Evolutionary conservation across 2,888 invertebrate species (phyloP).

Genomic region (Amblyjoppa proteus): DNA sequence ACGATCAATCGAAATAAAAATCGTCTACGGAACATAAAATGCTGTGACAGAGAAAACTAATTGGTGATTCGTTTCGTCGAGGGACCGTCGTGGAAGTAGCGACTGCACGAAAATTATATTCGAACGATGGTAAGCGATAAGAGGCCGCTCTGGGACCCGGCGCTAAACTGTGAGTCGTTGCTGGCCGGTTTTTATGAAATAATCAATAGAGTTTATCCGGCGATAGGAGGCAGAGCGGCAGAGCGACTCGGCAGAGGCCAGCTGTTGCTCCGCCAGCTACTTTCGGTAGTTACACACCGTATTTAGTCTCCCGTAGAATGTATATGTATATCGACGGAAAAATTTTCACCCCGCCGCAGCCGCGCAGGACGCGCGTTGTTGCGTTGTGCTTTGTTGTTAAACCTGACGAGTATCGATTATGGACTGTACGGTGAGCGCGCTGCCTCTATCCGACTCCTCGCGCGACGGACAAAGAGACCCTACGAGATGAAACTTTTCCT

Average conservation of each 20-base stretch:
- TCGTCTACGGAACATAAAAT: background rate
- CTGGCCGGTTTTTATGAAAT: slow-evolving; percentile 61
- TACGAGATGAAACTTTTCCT: slow-evolving; percentile 1
- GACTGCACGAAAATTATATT: background rate
- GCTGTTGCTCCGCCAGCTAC: slow-evolving; percentile 59
- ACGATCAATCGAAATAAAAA: background rate
- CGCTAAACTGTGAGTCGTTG: slow-evolving; percentile 46
- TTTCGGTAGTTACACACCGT: slow-evolving; percentile 26
- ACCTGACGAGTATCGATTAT: slow-evolving; percentile 55
- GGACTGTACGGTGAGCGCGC: background rate
- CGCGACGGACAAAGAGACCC: background rate
- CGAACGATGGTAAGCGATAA: background rate
- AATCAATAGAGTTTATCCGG: slow-evolving; percentile 65
- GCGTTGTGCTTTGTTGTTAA: slow-evolving; percentile 43
- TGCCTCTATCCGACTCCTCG: background rate
- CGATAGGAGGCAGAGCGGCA: slow-evolving; percentile 17
- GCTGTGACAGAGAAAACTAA: too few relatives aligned
- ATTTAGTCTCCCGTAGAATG: background rate
- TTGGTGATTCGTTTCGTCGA: background rate
- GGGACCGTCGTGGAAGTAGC: background rate
- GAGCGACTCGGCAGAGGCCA: slow-evolving; percentile 53
- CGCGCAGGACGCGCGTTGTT: slow-evolving; percentile 38
- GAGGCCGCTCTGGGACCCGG: background rate
- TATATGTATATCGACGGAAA: slow-evolving; percentile 48
- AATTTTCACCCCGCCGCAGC: slow-evolving; percentile 59